Conservation (phyloP, 2,888 invertebrate genomes). For the Amphipoea oculea region DNA sequence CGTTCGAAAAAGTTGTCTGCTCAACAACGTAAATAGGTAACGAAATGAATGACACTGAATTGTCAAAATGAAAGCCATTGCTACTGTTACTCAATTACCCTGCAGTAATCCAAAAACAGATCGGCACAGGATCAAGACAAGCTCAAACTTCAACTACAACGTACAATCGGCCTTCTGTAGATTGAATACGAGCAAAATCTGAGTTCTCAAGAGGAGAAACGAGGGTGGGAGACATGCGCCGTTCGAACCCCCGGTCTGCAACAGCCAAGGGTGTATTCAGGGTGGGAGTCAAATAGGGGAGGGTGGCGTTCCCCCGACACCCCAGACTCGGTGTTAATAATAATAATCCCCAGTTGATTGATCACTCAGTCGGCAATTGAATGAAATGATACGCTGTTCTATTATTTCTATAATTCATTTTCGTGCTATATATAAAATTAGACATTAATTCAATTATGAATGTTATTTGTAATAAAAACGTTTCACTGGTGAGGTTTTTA, state of each 20-base stretch:
- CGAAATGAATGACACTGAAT: not conserved
- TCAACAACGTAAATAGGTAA: not conserved
- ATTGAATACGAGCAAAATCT: not conserved
- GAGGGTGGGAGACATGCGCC: constrained; percentile 16
- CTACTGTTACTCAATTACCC: not conserved
- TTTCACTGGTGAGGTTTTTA: not conserved
- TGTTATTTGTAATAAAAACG: too few relatives aligned
- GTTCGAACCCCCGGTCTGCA: not conserved
- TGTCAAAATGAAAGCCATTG: not conserved
- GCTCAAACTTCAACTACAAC: not conserved
- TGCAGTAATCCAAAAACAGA: not conserved
- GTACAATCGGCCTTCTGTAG: not conserved
- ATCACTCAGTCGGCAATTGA: constrained; percentile 5
- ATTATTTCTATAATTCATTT: not conserved
- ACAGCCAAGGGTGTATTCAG: constrained; percentile 26
- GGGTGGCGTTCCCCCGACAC: constrained; percentile 23
- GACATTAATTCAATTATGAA: not conserved
- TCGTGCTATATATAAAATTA: not conserved
- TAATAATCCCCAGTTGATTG: constrained; percentile 42
- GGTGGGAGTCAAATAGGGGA: constrained; percentile 19
- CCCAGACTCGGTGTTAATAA: constrained; percentile 24
- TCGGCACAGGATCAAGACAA: not conserved
- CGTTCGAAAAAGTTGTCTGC: not conserved
- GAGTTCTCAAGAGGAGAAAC: constrained; percentile 21
- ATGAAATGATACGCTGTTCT: not conserved